These are phyloP conservation scores for Xylota sylvarum DNA, from an alignment of 2,888 invertebrate species.

Conservation along the genomic window DNA sequence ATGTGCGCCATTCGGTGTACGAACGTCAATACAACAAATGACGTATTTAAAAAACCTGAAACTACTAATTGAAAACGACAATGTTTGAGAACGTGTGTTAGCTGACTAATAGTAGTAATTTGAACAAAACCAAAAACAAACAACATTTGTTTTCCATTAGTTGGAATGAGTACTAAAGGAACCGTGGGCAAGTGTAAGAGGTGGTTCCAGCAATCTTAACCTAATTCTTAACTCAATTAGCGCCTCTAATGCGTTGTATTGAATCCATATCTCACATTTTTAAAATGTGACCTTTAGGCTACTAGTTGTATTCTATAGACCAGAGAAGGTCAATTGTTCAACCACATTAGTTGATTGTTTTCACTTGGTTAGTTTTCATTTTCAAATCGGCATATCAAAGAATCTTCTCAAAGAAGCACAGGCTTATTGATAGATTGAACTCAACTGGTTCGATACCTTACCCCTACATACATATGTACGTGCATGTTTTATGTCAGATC, in stretches of 20 bases:
- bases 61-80: slow-evolving; percentile 15
- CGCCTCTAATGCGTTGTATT: background rate
- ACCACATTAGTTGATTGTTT: too few species aligned
- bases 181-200: background rate
- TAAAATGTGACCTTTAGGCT: too few species aligned
- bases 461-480: too few species aligned
- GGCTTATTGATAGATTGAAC: too few species aligned
- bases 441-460: too few species aligned
- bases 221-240: background rate
- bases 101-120: background rate
- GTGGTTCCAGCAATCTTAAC: background rate
- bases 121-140: background rate
- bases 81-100: slow-evolving; percentile 8
- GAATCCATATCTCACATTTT: too few species aligned
- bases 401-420: too few species aligned
- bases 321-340: too few species aligned
- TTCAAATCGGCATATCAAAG: too few species aligned
- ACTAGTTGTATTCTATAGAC: too few species aligned
- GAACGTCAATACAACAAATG: slow-evolving; percentile 37
- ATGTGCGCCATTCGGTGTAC: slow-evolving; percentile 28
- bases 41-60: slow-evolving; percentile 16
- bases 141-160: background rate
- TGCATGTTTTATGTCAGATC: too few species aligned
- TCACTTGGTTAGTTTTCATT: too few species aligned
- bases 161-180: background rate